Base-by-base conservation (phyloP, 2,888 invertebrate genomes). In the Tiliacea citrago region DNA sequence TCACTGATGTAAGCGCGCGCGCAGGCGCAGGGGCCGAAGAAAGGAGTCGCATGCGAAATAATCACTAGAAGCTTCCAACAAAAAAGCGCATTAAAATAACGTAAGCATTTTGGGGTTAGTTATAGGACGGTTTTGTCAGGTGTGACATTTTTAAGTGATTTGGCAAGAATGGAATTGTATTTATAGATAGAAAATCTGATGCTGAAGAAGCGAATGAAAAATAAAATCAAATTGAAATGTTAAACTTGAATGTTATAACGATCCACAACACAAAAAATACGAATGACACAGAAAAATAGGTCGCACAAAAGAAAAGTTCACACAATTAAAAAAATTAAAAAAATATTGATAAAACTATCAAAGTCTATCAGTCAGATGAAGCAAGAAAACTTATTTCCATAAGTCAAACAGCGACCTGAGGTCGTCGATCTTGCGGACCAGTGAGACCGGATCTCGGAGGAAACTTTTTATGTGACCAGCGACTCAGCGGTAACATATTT, bases 301-400 rank as follows among this genome's bases (percentile, higher is more conserved):
- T 60, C 51, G 71, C 35, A 10, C 12, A 21, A 45, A 61, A 63
- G 24, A 81, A 80, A 85, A 74, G 81, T 86, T 86, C 83, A 77
- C 84, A 88, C 85, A 82, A 84, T 89, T 78, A 79, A 68, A 67
- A 77, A 65, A 77, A 75, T 66, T 61, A 75, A 85, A 87, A 39
- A 88, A 87, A 88, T 88, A 88, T 88, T 89, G 87, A 90, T 91
- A 86, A 90, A 91, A 88, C 79, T 86, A 83, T 88, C 87, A 87
- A 89, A 90, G 87, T 87, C 91, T 91, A 92, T 93, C 90, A 92
- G 91, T 91, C 90, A 91, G 90, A 89, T 93, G 92, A 89, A 87
- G 92, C 92, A 93, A 93, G 94, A 94, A 94, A 94, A 94, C 90
- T 92, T 91, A 95, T 95, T 95, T 95, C 94, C 95, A 96, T 96